Conservation (phyloP, 1,140 invertebrate species). For the Lasioglossum baleicum region DNA sequence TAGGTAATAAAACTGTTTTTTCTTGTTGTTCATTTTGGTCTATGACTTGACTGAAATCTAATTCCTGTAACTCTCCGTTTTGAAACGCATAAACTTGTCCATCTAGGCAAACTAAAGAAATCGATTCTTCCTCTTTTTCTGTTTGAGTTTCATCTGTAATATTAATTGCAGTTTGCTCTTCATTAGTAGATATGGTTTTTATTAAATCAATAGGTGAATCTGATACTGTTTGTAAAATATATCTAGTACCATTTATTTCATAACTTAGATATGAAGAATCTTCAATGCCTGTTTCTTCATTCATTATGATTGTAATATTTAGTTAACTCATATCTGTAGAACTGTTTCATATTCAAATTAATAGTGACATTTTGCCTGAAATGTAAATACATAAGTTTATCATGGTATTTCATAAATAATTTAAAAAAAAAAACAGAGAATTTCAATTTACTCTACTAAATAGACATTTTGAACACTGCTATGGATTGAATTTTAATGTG, state of each 20-base stretch:
- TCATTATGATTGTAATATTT: conserved; percentile 53
- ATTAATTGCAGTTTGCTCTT: conserved; percentile 47
- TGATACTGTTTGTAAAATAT: conserved; percentile 60
- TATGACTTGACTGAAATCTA: conserved; percentile 61
- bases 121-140: conserved; percentile 58
- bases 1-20: conserved; percentile 52
- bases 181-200: conserved; percentile 16
- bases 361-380: conserved; percentile 34
- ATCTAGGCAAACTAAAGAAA: conserved; percentile 67
- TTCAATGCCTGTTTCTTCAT: conserved; percentile 45
- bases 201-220: conserved; percentile 42
- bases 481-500: background rate
- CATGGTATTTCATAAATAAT: background rate
- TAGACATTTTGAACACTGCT: background rate
- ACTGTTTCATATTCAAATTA: conserved; percentile 26
- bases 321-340: conserved; percentile 24
- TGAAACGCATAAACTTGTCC: conserved; percentile 66
- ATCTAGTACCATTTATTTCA: conserved; percentile 70
- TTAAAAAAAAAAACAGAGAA: background rate
- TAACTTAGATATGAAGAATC: conserved; percentile 65
- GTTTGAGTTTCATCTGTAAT: conserved; percentile 40
- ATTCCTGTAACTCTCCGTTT: conserved; percentile 68
- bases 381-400: conserved; percentile 22
- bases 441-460: background rate
- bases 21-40: conserved; percentile 50